phyloP scores from a whole-genome alignment of 92 coral and sea anemone species.

The Palythoa grandis region DNA sequence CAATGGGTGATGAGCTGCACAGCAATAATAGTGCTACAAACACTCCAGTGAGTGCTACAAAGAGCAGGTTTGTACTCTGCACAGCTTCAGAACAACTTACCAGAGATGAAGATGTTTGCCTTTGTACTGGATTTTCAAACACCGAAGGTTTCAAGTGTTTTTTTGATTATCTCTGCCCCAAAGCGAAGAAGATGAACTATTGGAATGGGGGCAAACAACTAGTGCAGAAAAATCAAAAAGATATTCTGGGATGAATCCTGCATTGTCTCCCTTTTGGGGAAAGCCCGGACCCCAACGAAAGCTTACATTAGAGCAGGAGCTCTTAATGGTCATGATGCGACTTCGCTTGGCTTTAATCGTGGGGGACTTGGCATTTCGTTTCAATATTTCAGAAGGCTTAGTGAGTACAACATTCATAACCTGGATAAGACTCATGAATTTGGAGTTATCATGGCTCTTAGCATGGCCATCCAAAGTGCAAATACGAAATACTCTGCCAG shows the following conservation, averaged over 20 bases:
- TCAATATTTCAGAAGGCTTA: constrained; percentile 20
- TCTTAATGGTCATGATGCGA: constrained; percentile 42
- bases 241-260: constrained; percentile 36
- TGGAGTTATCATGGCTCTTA: constrained; percentile 33
- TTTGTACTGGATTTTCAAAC: constrained; percentile 47
- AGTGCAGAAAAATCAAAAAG: constrained; percentile 39
- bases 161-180: constrained; percentile 44
- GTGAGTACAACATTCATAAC: constrained; percentile 37
- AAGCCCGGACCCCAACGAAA: constrained; percentile 36
- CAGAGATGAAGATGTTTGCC: constrained; percentile 29
- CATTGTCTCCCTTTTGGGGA: constrained; percentile 22
- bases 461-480: constrained; percentile 41
- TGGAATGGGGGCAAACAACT: constrained; percentile 49
- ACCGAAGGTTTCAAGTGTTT: constrained; percentile 45
- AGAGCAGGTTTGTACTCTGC: constrained; percentile 21
- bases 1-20: constrained; percentile 25
- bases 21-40: constrained; percentile 9
- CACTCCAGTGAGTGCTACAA: constrained; percentile 22
- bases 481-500: constrained; percentile 33
- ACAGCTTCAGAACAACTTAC: constrained; percentile 46
- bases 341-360: constrained; percentile 19
- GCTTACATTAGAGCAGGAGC: constrained; percentile 26
- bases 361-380: constrained; percentile 44
- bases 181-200: constrained; percentile 51
- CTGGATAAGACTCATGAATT: constrained; percentile 34